phyloP scores from a whole-genome alignment of 2,797 vertebrate species.

The Tinamus major region DNA sequence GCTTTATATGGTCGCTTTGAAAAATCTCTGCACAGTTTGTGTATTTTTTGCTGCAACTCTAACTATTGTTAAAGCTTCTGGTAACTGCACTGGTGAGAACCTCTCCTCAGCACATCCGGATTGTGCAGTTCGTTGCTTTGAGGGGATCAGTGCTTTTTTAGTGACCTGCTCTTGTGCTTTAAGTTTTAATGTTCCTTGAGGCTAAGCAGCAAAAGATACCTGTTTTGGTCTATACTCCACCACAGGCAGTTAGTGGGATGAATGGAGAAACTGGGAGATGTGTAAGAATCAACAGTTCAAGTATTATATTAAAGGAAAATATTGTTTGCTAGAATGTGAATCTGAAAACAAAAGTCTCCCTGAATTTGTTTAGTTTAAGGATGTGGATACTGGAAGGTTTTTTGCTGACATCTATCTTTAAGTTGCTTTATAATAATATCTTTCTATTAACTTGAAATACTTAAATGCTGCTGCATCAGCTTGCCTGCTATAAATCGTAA shows the following conservation, averaged over 20 bases:
- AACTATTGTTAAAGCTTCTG: background rate
- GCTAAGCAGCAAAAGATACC: background rate
- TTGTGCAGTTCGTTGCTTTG: background rate
- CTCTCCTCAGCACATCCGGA: background rate
- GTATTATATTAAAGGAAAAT: background rate
- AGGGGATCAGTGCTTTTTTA: background rate
- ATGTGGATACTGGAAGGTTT: background rate
- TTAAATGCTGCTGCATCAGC: background rate
- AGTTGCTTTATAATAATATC: background rate
- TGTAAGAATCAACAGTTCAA: background rate
- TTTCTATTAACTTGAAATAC: background rate
- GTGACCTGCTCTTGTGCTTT: background rate
- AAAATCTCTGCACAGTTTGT: background rate
- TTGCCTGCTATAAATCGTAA: background rate
- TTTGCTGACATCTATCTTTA: background rate
- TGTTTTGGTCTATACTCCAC: background rate
- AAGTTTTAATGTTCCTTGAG: background rate
- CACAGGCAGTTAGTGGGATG: background rate
- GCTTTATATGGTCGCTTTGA: background rate
- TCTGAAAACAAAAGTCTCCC: background rate
- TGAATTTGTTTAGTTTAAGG: background rate
- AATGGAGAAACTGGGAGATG: background rate
- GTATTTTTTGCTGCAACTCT: background rate
- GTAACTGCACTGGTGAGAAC: background rate
- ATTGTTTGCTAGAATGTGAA: background rate